These are phyloP conservation scores for Heterotis niloticus DNA, from an alignment of 2,113 vertebrate species.

Conservation along the genomic window DNA sequence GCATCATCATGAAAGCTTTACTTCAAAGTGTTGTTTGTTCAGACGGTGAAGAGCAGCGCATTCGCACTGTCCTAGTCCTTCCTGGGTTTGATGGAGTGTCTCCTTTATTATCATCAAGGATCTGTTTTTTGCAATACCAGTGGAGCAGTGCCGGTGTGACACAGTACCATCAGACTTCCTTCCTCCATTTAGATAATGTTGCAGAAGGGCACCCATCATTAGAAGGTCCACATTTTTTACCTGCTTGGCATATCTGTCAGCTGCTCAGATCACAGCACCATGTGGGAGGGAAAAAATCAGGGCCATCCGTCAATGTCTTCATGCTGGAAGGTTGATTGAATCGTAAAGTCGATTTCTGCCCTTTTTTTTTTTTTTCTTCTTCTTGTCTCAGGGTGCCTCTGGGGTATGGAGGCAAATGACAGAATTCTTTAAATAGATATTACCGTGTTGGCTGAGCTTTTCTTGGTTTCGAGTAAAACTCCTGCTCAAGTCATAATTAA, in stretches of 20 bases:
- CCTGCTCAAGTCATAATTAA: background rate
- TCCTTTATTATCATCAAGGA: too few relatives aligned
- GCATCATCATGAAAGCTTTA: too few relatives aligned
- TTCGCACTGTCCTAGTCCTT: too few relatives aligned
- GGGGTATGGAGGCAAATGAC: background rate
- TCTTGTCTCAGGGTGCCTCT: background rate
- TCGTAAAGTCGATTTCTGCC: background rate
- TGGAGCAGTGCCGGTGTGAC: background rate
- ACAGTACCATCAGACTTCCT: background rate
- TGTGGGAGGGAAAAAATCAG: background rate
- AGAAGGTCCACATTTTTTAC: background rate
- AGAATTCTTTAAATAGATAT: background rate
- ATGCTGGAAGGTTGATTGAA: slow-evolving; percentile 6
- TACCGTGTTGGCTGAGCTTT: slow-evolving; percentile 1
- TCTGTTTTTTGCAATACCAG: too few relatives aligned
- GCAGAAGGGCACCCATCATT: background rate
- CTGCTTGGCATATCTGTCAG: background rate
- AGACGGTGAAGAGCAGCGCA: too few relatives aligned
- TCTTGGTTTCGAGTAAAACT: background rate
- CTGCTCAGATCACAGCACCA: background rate
- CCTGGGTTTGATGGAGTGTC: too few relatives aligned
- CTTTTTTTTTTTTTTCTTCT: background rate
- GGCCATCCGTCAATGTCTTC: background rate
- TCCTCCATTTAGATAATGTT: background rate
- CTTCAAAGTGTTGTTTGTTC: too few relatives aligned